These are phyloP conservation scores for Mus spicilegus DNA, from an alignment of 2,113 vertebrate species.

Conservation along the genomic window DNA sequence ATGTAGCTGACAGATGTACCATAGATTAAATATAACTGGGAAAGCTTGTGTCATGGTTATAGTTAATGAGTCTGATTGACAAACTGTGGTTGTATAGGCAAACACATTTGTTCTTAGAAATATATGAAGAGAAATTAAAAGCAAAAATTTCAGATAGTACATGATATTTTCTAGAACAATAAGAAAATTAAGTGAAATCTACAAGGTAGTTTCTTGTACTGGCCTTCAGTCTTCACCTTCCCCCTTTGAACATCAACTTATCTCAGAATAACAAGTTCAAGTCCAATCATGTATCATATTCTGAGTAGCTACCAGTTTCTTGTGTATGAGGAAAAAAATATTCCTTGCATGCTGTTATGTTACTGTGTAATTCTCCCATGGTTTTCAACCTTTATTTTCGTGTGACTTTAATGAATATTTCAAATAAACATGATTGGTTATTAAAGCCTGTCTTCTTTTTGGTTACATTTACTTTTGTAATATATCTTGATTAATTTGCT, in stretches of 20 bases:
- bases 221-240: neutral
- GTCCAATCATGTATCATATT: neutral
- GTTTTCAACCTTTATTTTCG: neutral
- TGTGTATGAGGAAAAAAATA: constrained; percentile 42
- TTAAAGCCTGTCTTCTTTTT: constrained; percentile 20
- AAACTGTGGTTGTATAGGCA: neutral
- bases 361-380: neutral
- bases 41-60: neutral
- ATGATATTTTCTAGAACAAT: neutral
- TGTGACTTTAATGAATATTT: constrained; percentile 31
- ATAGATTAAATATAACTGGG: neutral
- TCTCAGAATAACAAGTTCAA: constrained; percentile 37
- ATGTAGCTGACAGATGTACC: neutral
- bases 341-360: neutral
- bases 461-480: constrained; percentile 15
- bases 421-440: constrained; percentile 2
- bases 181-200: neutral
- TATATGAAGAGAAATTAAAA: neutral
- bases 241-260: neutral
- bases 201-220: neutral
- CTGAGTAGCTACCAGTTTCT: constrained; percentile 1
- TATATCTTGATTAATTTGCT: constrained; percentile 51
- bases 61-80: neutral
- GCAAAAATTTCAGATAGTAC: neutral
- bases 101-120: constrained; percentile 10